Evolutionary conservation across 2,113 vertebrate species (phyloP).

Genomic region (Rhagologus leucostigma): DNA sequence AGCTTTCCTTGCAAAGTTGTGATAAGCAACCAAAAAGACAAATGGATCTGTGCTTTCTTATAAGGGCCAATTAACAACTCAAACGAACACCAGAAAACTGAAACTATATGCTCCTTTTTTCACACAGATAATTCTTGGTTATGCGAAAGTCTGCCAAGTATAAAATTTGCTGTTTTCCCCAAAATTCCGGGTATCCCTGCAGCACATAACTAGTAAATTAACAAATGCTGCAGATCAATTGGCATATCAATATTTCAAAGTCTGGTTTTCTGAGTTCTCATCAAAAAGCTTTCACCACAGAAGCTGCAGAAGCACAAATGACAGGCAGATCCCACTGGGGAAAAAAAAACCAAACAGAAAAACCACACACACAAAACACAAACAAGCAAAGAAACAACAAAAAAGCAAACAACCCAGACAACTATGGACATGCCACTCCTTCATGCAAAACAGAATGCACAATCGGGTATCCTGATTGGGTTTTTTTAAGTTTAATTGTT

Average conservation of each 20-base stretch:
- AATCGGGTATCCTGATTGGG: not conserved
- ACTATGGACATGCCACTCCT: not conserved
- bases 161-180: not conserved
- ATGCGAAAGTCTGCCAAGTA: not conserved
- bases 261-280: not conserved
- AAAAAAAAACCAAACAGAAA: not conserved
- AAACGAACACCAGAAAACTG: not conserved
- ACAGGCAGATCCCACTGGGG: not conserved
- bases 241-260: not conserved
- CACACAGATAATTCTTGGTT: not conserved
- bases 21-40: not conserved
- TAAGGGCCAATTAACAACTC: not conserved
- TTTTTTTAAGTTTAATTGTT: not conserved
- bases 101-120: not conserved
- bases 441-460: not conserved
- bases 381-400: not conserved
- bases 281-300: not conserved
- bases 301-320: not conserved
- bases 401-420: not conserved
- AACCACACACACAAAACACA: not conserved
- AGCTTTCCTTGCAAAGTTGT: not conserved
- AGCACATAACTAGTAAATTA: not conserved
- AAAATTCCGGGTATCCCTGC: not conserved
- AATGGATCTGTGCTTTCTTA: not conserved
- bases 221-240: not conserved